phyloP scores from a whole-genome alignment of 2,888 invertebrate genomes.

The Salticus scenicus region DNA sequence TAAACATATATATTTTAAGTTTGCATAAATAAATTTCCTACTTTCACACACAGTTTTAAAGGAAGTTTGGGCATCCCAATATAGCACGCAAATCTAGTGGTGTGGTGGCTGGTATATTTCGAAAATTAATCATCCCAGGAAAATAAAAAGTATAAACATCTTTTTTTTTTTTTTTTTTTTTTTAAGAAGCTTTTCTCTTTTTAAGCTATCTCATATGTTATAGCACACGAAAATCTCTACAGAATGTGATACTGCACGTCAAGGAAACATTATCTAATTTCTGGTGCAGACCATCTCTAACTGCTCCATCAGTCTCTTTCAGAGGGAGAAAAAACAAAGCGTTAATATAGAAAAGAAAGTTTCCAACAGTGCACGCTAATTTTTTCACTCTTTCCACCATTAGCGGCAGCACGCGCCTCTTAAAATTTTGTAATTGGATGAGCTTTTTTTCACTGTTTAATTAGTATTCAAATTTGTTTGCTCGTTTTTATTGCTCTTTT shows the following conservation, averaged over 20 bases:
- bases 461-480: conserved; percentile 67
- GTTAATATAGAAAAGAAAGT: conserved; percentile 56
- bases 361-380: conserved; percentile 32
- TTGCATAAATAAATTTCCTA: background rate
- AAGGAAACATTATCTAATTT: conserved; percentile 66
- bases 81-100: background rate
- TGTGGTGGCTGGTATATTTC: background rate
- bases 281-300: conserved; percentile 28
- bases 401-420: conserved; percentile 37
- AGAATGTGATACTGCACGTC: conserved; percentile 68
- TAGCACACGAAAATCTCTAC: conserved; percentile 30
- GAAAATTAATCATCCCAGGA: conserved; percentile 27
- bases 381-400: conserved; percentile 20
- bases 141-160: conserved; percentile 3
- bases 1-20: background rate
- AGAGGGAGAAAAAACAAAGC: conserved; percentile 10
- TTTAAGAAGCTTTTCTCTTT: background rate
- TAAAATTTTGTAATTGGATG: conserved; percentile 68
- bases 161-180: background rate
- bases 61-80: background rate
- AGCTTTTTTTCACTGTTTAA: conserved; percentile 66
- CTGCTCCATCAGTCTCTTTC: conserved; percentile 24
- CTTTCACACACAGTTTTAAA: background rate
- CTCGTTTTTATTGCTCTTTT: conserved; percentile 30
- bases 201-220: conserved; percentile 26